Conservation (phyloP, 2,888 invertebrate genomes). For the Digitonthophagus gazella region DNA sequence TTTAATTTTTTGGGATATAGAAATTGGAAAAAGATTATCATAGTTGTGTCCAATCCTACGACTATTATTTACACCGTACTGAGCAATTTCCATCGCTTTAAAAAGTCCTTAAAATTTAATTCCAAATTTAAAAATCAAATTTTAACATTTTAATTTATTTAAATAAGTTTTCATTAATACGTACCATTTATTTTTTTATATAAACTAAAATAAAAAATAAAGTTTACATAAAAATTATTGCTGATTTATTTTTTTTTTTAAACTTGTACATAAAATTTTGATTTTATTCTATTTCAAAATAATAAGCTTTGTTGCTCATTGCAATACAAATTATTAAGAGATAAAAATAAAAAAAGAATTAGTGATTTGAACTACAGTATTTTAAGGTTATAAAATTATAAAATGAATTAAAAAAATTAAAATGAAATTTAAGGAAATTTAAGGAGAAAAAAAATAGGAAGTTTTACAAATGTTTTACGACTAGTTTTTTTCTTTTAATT, state of each 20-base stretch:
- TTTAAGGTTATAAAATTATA: neutral
- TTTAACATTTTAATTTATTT: neutral
- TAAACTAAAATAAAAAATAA: neutral
- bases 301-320: neutral
- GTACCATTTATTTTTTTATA: neutral
- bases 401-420: neutral
- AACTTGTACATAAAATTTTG: conserved; percentile 13
- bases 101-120: no score
- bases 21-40: neutral
- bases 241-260: conserved; percentile 5
- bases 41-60: neutral
- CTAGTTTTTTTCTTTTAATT: neutral
- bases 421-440: neutral
- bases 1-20: neutral
- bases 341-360: neutral
- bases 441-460: neutral
- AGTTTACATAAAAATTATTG: conserved; percentile 10
- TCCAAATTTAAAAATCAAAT: no score
- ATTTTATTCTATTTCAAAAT: neutral
- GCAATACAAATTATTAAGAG: neutral
- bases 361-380: conserved; percentile 15
- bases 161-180: neutral
- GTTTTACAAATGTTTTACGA: neutral
- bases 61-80: neutral
- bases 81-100: neutral